Conservation (phyloP, 1,140 invertebrate genomes). For the Cotesia chilonis region DNA sequence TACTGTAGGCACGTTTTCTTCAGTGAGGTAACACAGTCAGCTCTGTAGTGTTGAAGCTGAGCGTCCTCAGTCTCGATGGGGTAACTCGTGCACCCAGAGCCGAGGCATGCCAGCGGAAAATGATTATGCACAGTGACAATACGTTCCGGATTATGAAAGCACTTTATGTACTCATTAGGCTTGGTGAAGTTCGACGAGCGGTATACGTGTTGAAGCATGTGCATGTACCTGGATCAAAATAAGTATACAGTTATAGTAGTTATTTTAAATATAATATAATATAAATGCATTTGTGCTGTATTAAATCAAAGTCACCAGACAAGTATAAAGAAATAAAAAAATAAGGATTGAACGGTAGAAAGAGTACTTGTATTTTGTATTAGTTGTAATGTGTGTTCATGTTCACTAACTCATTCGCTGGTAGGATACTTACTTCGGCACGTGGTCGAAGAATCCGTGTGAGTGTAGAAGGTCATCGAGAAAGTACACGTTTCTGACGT, state of each 20-base stretch:
- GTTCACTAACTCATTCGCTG: too few species aligned
- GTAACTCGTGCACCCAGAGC: constrained; percentile 86
- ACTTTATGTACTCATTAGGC: constrained; percentile 92
- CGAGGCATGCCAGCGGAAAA: constrained; percentile 88
- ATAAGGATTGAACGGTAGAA: neutral
- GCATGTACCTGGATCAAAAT: constrained; percentile 74
- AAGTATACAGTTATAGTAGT: constrained; percentile 18
- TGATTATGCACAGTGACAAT: constrained; percentile 93
- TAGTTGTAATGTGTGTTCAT: neutral
- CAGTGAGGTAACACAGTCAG: constrained; percentile 88
- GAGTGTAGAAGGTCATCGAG: constrained; percentile 87
- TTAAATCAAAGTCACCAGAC: neutral
- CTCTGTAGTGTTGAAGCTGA: constrained; percentile 92
- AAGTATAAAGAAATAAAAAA: neutral
- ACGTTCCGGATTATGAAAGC: constrained; percentile 90
- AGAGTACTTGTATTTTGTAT: neutral
- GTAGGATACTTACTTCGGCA: constrained; percentile 69
- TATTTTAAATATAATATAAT: neutral
- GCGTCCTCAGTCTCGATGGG: constrained; percentile 84
- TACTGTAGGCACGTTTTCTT: constrained; percentile 88
- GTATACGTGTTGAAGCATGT: constrained; percentile 94
- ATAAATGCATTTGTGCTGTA: neutral
- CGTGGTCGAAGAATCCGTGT: constrained; percentile 83
- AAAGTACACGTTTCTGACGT: constrained; percentile 94
- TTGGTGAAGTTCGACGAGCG: constrained; percentile 91